Conservation (phyloP, 2,113 vertebrate species). For the Ursus arctos region DNA sequence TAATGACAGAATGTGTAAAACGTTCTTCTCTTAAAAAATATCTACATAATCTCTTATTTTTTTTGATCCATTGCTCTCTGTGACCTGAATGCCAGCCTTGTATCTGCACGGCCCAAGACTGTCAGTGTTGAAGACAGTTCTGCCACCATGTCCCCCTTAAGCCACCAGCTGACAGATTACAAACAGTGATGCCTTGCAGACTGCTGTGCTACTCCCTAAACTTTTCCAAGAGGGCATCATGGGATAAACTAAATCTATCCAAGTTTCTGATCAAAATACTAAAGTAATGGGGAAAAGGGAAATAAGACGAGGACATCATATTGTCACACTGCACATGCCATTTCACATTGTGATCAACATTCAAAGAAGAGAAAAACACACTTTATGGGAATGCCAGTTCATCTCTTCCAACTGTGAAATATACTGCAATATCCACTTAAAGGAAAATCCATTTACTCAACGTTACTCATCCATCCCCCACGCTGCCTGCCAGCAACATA, state of each 20-base stretch:
- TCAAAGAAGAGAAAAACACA: neutral
- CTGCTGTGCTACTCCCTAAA: neutral
- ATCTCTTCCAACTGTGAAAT: slow-evolving; percentile 4
- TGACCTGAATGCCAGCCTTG: neutral
- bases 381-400: neutral
- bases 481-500: neutral
- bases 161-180: neutral
- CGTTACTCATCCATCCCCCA: neutral
- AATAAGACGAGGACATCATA: neutral
- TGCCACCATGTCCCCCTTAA: neutral
- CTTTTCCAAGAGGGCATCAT: neutral
- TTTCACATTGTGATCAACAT: neutral
- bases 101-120: no score
- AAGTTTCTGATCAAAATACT: neutral
- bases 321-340: neutral
- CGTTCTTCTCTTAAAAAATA: neutral
- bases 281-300: neutral
- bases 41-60: neutral
- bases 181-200: neutral
- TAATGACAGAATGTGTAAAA: neutral
- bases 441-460: slow-evolving; percentile 7
- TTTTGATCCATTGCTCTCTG: neutral
- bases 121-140: neutral
- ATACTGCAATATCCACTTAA: neutral
- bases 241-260: neutral